Evolutionary conservation across 1,140 invertebrate species (phyloP).

Genomic region (Pomacea maculata): DNA sequence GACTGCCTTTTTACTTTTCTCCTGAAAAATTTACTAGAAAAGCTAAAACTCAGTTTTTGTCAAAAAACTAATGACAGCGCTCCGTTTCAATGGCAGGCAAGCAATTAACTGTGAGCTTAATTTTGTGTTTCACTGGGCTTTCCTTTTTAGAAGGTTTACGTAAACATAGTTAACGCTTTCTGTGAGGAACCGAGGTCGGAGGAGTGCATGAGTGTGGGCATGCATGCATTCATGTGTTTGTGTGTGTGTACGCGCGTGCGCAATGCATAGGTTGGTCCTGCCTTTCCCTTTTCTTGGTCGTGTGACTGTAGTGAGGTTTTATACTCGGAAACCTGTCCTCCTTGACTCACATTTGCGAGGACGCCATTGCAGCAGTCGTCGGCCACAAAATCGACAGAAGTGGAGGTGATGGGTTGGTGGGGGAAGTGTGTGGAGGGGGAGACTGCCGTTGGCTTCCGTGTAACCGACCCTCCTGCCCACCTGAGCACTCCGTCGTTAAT

Average conservation of each 20-base stretch:
- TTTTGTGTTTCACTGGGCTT: background rate
- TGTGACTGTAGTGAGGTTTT: background rate
- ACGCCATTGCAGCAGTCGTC: background rate
- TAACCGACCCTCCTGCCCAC: too few relatives aligned
- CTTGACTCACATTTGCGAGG: background rate
- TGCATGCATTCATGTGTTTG: background rate
- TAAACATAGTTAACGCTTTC: background rate
- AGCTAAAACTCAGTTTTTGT: background rate
- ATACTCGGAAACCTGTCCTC: background rate
- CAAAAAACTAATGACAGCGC: background rate
- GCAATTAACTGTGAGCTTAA: background rate
- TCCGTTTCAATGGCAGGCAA: background rate
- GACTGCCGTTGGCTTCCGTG: too few relatives aligned
- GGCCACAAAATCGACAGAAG: background rate
- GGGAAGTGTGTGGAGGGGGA: background rate
- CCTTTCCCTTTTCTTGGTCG: background rate
- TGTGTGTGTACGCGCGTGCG: background rate
- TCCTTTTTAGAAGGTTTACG: background rate
- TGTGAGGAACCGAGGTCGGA: background rate
- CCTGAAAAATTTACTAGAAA: background rate
- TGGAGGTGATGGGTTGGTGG: background rate
- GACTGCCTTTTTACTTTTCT: conserved; percentile 6
- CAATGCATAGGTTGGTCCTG: background rate
- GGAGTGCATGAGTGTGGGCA: background rate
- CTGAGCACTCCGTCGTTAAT: background rate